Evolutionary conservation across 2,113 vertebrate species (phyloP).

Genomic region (Thinocorus orbignyianus): DNA sequence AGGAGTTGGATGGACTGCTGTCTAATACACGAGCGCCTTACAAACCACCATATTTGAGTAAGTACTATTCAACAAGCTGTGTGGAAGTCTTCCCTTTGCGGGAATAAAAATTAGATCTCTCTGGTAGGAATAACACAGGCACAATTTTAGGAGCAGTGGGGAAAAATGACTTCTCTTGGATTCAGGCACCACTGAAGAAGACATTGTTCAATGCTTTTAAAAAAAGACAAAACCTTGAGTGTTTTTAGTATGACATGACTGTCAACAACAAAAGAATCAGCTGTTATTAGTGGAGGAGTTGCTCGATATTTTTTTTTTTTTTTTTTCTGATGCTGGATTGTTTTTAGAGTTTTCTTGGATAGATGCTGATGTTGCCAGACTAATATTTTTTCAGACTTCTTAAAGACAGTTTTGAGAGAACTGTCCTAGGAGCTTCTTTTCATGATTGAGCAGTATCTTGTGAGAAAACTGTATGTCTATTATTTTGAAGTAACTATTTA

Average conservation of each 20-base stretch:
- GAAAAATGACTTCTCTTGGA: not conserved
- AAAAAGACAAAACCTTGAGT: not conserved
- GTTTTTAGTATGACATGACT: not conserved
- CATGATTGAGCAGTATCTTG: not conserved
- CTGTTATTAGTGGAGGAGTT: not conserved
- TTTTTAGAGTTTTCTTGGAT: not conserved
- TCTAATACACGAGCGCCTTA: constrained; percentile 92
- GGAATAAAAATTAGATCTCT: not conserved
- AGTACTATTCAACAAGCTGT: constrained; percentile 77
- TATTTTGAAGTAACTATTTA: not conserved
- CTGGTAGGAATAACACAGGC: not conserved
- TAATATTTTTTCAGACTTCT: not conserved
- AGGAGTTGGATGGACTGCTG: constrained; percentile 94
- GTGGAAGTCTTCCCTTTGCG: constrained; percentile 6
- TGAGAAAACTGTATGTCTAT: not conserved
- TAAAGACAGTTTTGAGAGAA: not conserved
- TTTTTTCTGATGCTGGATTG: not conserved
- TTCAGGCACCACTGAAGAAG: not conserved
- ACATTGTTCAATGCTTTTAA: not conserved
- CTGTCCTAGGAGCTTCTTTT: not conserved
- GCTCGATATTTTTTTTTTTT: not conserved
- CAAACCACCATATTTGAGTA: constrained; percentile 95
- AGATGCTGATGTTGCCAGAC: not conserved
- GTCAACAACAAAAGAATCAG: not conserved
- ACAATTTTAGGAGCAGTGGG: not conserved